Evolutionary conservation across 2,797 vertebrate species (phyloP).

Genomic region (Scolopax bukidnonensis): DNA sequence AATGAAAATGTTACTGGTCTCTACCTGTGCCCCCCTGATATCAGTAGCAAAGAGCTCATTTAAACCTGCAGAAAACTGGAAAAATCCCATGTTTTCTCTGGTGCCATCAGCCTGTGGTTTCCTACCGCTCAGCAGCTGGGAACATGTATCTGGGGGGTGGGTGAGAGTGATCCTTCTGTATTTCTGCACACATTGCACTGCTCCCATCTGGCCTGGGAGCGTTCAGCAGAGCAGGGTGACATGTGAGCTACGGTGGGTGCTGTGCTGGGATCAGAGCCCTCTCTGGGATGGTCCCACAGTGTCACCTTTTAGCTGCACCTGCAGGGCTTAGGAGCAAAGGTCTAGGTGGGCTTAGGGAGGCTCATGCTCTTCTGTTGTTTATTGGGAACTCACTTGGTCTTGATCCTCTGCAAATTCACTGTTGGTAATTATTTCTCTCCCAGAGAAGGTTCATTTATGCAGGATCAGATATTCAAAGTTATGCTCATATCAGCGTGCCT

Average conservation of each 20-base stretch:
- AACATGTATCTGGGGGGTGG: rapidly evolving
- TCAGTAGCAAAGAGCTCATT: background rate
- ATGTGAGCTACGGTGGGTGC: rapidly evolving
- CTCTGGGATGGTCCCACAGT: background rate
- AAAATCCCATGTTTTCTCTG: background rate
- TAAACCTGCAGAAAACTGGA: background rate
- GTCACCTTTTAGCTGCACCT: background rate
- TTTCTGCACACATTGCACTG: background rate
- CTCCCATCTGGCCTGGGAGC: rapidly evolving
- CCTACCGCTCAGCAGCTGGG: background rate
- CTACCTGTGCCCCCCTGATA: background rate
- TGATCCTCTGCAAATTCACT: background rate
- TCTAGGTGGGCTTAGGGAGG: background rate
- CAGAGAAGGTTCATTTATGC: background rate
- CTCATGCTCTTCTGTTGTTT: background rate
- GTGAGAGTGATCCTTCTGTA: rapidly evolving
- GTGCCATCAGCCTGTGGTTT: background rate
- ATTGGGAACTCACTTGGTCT: background rate
- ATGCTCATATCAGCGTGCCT: background rate
- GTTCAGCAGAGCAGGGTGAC: background rate
- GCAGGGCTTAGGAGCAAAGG: background rate
- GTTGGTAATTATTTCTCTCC: background rate
- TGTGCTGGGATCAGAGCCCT: background rate
- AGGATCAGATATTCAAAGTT: background rate
- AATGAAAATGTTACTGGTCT: conserved; percentile 1